These are phyloP conservation scores for Grallaria varia DNA, from an alignment of 2,113 vertebrate species.

Conservation along the genomic window DNA sequence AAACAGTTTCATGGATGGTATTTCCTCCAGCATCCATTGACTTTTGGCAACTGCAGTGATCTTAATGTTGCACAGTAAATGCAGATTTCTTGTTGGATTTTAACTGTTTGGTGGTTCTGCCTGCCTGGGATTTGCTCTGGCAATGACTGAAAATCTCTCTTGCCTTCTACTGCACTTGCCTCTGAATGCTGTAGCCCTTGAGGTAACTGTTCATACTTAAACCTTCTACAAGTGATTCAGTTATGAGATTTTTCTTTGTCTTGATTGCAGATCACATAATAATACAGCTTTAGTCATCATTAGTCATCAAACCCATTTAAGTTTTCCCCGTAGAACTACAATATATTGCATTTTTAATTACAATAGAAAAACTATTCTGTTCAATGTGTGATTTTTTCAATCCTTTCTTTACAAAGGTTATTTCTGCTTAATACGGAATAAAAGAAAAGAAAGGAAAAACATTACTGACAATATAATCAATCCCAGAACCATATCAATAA, in stretches of 20 bases:
- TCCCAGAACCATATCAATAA: neutral
- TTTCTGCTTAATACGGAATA: neutral
- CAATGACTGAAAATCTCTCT: neutral
- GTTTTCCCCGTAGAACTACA: neutral
- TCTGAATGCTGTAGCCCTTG: neutral
- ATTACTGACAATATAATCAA: neutral
- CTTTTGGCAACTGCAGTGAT: neutral
- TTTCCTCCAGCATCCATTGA: neutral
- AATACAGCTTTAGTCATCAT: neutral
- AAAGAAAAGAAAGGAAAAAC: neutral
- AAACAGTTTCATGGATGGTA: neutral
- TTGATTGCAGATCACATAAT: neutral
- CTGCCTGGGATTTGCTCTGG: neutral
- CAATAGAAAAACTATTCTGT: neutral
- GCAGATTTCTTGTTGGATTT: neutral
- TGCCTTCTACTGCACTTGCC: neutral
- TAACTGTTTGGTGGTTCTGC: neutral
- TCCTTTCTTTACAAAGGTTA: neutral
- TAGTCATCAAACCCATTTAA: neutral
- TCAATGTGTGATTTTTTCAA: neutral
- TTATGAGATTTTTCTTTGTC: neutral
- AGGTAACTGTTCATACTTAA: neutral
- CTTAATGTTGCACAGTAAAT: neutral
- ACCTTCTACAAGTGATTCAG: neutral
- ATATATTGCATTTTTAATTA: slow-evolving; percentile 1